Evolutionary conservation across 2,113 vertebrate species (phyloP).

Genomic region (Chunga burmeisteri): DNA sequence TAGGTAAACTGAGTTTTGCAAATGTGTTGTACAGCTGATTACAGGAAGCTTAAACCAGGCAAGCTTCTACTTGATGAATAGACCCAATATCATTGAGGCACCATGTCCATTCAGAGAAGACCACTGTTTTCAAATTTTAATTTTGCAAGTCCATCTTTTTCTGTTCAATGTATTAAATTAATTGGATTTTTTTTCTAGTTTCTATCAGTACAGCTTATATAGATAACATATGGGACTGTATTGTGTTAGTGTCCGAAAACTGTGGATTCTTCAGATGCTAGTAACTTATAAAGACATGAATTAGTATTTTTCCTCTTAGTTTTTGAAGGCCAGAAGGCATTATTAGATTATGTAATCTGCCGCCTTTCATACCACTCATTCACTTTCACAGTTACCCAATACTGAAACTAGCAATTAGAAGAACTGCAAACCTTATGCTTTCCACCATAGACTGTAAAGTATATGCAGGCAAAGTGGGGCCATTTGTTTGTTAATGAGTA

Average conservation of each 20-base stretch:
- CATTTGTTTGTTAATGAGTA: background rate
- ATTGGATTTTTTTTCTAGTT: background rate
- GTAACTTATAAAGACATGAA: background rate
- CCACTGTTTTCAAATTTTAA: background rate
- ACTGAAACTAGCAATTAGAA: background rate
- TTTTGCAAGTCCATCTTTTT: background rate
- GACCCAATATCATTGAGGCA: background rate
- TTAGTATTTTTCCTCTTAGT: background rate
- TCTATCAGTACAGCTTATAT: background rate
- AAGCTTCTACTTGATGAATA: background rate
- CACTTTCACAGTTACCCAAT: background rate
- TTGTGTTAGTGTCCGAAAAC: background rate
- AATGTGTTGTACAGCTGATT: background rate
- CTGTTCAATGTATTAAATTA: background rate
- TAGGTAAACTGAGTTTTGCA: background rate
- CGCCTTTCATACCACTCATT: background rate
- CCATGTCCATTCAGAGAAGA: background rate
- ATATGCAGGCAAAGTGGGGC: background rate
- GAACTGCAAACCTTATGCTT: background rate
- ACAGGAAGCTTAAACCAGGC: background rate
- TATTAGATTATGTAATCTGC: background rate
- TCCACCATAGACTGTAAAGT: background rate
- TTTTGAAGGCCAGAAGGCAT: background rate
- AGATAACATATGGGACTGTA: background rate
- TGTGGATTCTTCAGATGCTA: background rate